Conservation (phyloP, 2,797 vertebrate species). For the Melanotaenia pygmaea region DNA sequence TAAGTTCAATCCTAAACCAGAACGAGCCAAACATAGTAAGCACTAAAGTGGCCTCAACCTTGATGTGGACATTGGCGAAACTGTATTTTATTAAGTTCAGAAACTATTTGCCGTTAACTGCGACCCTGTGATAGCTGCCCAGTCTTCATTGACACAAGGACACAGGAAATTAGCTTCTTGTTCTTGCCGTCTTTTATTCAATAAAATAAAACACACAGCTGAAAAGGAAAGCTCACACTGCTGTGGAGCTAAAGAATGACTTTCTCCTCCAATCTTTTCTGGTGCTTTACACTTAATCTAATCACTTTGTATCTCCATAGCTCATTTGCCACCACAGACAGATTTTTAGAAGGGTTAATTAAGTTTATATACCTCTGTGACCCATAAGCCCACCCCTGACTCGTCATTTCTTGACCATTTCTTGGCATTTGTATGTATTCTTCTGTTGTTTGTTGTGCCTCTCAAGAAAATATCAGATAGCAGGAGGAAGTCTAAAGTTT, state of each 20-base stretch:
- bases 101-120: constrained; percentile 21
- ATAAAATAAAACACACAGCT: constrained; percentile 21
- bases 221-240: constrained; percentile 10
- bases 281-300: constrained; percentile 53
- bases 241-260: constrained; percentile 23
- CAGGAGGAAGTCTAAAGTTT: neutral
- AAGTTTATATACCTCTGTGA: constrained; percentile 47
- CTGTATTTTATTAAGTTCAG: constrained; percentile 15
- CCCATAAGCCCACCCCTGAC: constrained; percentile 30
- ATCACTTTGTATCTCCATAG: constrained; percentile 53
- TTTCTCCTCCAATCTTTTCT: constrained; percentile 25
- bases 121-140: constrained; percentile 9
- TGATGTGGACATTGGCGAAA: constrained; percentile 9
- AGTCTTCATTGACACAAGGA: constrained; percentile 32
- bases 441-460: constrained; percentile 15
- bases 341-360: constrained; percentile 65
- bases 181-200: constrained; percentile 25
- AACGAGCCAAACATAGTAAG: neutral
- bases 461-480: constrained; percentile 1
- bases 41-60: constrained; percentile 8
- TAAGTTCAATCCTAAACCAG: constrained; percentile 2
- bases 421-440: neutral
- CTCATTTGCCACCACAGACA: constrained; percentile 53
- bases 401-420: constrained; percentile 24
- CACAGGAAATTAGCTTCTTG: constrained; percentile 28